Percentiles rank a stretch among this genome's conserved stretches.
Conservation (phyloP, 2,113 vertebrate species). For the Sciurus niger region DNA sequence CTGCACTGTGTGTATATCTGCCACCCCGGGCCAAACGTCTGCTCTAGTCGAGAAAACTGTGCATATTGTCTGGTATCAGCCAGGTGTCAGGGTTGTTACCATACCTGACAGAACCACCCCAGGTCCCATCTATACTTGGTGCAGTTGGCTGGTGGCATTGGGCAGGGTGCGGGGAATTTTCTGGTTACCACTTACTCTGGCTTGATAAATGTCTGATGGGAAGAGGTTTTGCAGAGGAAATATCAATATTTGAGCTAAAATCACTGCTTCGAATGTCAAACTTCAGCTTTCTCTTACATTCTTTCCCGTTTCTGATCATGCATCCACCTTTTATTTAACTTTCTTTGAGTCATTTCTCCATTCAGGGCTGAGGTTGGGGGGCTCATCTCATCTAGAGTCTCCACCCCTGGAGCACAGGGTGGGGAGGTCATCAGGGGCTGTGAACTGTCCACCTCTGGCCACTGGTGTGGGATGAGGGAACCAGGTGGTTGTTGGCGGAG, state of each 20-base stretch:
- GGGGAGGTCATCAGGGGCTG: conserved; percentile 57
- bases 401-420: conserved; percentile 51
- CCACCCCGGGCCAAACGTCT: conserved; percentile 44
- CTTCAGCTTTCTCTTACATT: conserved; percentile 74
- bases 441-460: conserved; percentile 6
- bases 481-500: conserved; percentile 44
- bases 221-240: background rate
- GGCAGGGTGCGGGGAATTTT: background rate
- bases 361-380: conserved; percentile 33
- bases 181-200: conserved; percentile 1
- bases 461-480: conserved; percentile 12
- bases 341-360: conserved; percentile 75
- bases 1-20: background rate
- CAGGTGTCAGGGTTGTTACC: conserved; percentile 74
- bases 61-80: conserved; percentile 69
- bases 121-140: background rate
- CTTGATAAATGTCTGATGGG: conserved; percentile 5
- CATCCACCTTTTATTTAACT: conserved; percentile 78
- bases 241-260: conserved; percentile 63
- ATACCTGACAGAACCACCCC: conserved; percentile 33
- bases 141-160: accelerated
- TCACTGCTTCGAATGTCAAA: conserved; percentile 67
- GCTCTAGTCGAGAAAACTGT: conserved; percentile 41
- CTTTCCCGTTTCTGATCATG: conserved; percentile 79
- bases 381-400: conserved; percentile 76